Conservation (phyloP, 2,888 invertebrate species). For the Strigamia transsilvanica region DNA sequence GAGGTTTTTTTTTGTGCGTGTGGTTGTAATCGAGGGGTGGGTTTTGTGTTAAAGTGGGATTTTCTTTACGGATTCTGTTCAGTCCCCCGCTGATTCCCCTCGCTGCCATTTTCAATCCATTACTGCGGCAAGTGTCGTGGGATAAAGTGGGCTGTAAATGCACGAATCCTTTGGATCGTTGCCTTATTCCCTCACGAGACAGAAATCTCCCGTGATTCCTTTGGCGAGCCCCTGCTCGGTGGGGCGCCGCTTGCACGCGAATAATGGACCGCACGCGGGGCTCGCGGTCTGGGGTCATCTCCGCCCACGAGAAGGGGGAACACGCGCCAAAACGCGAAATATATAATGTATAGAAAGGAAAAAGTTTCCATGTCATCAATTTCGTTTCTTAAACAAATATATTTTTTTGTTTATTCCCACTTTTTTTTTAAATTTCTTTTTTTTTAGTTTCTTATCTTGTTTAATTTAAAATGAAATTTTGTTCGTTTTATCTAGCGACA, state of each 20-base stretch:
- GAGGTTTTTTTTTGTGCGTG: not conserved
- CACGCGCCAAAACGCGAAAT: constrained; percentile 29
- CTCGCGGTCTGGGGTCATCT: constrained; percentile 34
- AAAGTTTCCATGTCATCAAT: not conserved
- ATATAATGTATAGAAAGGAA: not conserved
- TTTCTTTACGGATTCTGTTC: constrained; percentile 28
- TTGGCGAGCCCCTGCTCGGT: constrained; percentile 34
- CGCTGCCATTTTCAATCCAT: constrained; percentile 42
- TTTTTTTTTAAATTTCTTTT: not conserved
- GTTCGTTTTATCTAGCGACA: constrained; percentile 1
- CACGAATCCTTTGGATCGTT: constrained; percentile 42
- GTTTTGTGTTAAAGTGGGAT: constrained; percentile 40
- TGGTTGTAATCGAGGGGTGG: constrained; percentile 3
- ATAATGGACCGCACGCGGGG: constrained; percentile 34
- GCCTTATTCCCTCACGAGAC: constrained; percentile 41
- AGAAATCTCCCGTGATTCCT: constrained; percentile 42
- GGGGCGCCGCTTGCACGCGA: constrained; percentile 39
- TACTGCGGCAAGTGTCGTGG: constrained; percentile 41
- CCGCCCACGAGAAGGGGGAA: constrained; percentile 33
- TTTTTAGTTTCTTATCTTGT: not conserved
- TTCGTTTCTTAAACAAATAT: not conserved
- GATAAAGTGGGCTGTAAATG: constrained; percentile 42
- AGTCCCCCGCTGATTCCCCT: constrained; percentile 34
- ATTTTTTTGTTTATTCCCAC: not conserved
- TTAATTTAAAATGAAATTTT: constrained; percentile 9